Percentiles rank a stretch among this genome's conserved stretches.
phyloP scores from a whole-genome alignment of 2,888 invertebrate species.

The Gonocerus acuteangulatus region DNA sequence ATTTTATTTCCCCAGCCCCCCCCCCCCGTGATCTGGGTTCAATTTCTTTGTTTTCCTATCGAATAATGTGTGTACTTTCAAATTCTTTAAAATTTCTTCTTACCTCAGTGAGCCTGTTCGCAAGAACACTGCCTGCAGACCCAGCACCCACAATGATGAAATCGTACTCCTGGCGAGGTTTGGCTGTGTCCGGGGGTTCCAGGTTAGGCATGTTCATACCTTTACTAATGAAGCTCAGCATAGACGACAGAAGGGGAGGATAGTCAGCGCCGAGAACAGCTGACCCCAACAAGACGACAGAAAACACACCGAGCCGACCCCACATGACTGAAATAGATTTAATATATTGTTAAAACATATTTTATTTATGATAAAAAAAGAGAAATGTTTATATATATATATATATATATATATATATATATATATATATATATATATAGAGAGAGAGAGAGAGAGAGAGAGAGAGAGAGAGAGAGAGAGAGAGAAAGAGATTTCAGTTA shows the following conservation, averaged over 20 bases:
- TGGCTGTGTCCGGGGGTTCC: conserved; percentile 54
- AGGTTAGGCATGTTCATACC: conserved; percentile 48
- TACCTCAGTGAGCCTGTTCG: conserved; percentile 46
- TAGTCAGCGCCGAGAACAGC: not conserved
- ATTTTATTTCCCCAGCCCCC: not conserved
- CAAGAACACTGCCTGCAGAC: conserved; percentile 50
- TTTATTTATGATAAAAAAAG: too few species aligned
- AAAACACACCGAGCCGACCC: too few species aligned
- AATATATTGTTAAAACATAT: too few species aligned
- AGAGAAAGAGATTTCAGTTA: too few species aligned
- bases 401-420: too few species aligned
- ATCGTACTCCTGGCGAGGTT: conserved; percentile 63
- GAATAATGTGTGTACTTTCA: not conserved
- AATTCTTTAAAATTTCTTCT: not conserved
- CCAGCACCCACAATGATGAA: conserved; percentile 76
- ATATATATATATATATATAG: too few species aligned
- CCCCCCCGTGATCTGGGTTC: too few species aligned
- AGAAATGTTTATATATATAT: too few species aligned
- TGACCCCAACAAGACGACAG: too few species aligned
- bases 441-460: too few species aligned
- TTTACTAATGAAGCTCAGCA: conserved; percentile 49
- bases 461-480: too few species aligned
- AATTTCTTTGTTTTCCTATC: not conserved
- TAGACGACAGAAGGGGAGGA: conserved; percentile 7
- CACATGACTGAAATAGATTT: too few species aligned